Conservation (phyloP, 2,888 invertebrate genomes). For the Troides oblongomaculatus region DNA sequence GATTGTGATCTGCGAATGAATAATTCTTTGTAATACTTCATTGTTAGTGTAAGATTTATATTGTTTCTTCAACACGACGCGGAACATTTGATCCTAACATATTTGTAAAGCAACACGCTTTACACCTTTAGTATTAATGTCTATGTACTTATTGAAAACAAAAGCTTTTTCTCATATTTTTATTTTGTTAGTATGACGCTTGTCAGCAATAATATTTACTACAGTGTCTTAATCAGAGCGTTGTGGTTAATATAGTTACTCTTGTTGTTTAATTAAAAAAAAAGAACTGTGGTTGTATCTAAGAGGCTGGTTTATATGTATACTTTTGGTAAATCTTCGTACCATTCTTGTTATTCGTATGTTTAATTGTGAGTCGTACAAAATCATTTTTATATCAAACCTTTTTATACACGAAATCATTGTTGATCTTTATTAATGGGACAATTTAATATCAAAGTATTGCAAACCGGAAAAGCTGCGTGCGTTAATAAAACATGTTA, state of each 20-base stretch:
- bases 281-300: constrained; percentile 57
- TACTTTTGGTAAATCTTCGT: constrained; percentile 43
- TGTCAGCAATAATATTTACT: constrained; percentile 58
- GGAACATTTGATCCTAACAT: neutral
- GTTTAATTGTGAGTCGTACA: neutral
- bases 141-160: constrained; percentile 18
- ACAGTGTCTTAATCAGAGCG: constrained; percentile 67
- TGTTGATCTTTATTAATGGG: neutral
- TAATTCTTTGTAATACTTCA: constrained; percentile 9
- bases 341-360: constrained; percentile 33
- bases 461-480: no score
- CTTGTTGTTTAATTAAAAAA: constrained; percentile 46
- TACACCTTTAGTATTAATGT: constrained; percentile 12
- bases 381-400: neutral
- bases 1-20: constrained; percentile 18
- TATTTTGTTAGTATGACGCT: constrained; percentile 6
- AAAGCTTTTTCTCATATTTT: constrained; percentile 8
- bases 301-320: constrained; percentile 61
- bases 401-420: neutral
- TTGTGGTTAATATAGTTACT: constrained; percentile 62
- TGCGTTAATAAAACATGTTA: no score
- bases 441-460: no score
- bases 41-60: constrained; percentile 7
- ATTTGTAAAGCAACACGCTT: constrained; percentile 6
- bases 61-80: neutral